Evolutionary conservation across 1,140 invertebrate genomes (phyloP).

Genomic region (Pseudomyrmex sp.): DNA sequence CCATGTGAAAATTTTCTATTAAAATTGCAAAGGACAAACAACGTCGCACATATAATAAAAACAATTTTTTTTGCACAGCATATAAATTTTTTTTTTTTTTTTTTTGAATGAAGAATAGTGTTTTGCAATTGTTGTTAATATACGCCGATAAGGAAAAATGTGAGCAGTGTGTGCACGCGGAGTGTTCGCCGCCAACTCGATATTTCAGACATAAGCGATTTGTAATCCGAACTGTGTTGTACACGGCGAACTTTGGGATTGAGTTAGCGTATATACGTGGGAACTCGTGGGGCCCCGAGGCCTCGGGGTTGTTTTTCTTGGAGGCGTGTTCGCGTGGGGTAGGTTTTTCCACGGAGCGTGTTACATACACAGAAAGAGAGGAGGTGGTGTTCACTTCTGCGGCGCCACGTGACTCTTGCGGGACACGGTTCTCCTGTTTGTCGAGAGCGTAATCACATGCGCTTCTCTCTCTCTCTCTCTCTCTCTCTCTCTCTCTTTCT

Average conservation of each 20-base stretch:
- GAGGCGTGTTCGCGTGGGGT: slow-evolving; percentile 64
- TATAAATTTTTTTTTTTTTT: no score
- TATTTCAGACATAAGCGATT: slow-evolving; percentile 25
- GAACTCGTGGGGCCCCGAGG: slow-evolving; percentile 71
- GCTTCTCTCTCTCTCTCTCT: slow-evolving; percentile 39
- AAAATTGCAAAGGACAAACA: neutral
- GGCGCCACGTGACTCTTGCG: slow-evolving; percentile 78
- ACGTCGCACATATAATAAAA: neutral
- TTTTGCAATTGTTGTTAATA: no score
- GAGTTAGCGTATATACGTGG: slow-evolving; percentile 76
- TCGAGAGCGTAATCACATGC: slow-evolving; percentile 80
- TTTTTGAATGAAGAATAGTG: no score
- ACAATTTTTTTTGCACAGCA: neutral
- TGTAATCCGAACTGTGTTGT: slow-evolving; percentile 69
- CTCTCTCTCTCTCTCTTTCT: slow-evolving; percentile 41
- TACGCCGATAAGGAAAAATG: no score
- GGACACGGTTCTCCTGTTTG: slow-evolving; percentile 73
- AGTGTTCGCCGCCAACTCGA: neutral
- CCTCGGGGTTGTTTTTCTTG: slow-evolving; percentile 78
- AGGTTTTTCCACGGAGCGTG: slow-evolving; percentile 60
- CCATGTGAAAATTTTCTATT: neutral
- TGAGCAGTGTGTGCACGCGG: neutral
- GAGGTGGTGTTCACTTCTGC: slow-evolving; percentile 77
- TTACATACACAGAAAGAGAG: slow-evolving; percentile 12
- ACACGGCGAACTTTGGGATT: slow-evolving; percentile 45